These are phyloP conservation scores for Ictidomys tridecemlineatus DNA, from an alignment of 2,113 vertebrate species.

Conservation along the genomic window DNA sequence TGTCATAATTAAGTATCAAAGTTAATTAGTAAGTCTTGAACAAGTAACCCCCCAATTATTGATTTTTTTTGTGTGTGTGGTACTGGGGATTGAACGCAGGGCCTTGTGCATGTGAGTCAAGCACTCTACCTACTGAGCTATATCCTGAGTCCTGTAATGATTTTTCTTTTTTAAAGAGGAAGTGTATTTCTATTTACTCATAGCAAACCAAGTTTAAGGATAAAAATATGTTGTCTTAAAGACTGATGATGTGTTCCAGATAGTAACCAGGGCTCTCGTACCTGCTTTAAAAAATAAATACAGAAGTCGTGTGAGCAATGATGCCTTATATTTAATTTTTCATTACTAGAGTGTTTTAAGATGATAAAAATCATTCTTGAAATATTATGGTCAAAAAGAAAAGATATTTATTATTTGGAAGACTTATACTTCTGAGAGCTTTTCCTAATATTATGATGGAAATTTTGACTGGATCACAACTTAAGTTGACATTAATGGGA, in stretches of 20 bases:
- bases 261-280: constrained; percentile 5
- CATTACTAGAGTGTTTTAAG: not conserved
- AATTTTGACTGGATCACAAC: constrained; percentile 54
- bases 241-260: not conserved
- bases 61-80: not conserved
- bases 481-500: not conserved
- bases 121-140: not conserved
- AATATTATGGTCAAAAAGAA: constrained; percentile 36
- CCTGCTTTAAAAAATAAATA: constrained; percentile 14
- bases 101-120: no score
- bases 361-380: constrained; percentile 53
- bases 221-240: constrained; percentile 49
- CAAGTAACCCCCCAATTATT: constrained; percentile 5
- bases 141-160: no score
- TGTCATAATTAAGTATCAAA: constrained; percentile 31
- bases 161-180: constrained; percentile 33
- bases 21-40: not conserved
- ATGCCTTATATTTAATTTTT: constrained; percentile 50
- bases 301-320: constrained; percentile 3
- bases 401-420: constrained; percentile 25
- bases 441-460: constrained; percentile 43
- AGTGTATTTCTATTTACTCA: constrained; percentile 3
- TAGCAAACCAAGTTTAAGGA: constrained; percentile 22
- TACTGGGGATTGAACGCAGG: no score
- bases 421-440: constrained; percentile 5